Evolutionary conservation across 2,113 vertebrate species (phyloP).

Genomic region (Cichladusa arquata): DNA sequence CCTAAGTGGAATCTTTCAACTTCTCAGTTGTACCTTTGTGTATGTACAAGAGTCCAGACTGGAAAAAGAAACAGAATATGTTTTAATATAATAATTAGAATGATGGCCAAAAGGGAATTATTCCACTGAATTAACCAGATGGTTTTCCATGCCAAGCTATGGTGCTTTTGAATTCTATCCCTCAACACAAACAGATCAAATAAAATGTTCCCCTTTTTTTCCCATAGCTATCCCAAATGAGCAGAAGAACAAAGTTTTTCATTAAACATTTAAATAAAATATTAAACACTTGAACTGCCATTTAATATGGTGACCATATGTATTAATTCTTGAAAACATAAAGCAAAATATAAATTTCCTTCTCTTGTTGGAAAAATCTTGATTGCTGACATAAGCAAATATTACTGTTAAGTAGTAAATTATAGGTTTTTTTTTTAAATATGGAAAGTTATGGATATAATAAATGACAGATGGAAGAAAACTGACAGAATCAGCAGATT

Average conservation of each 20-base stretch:
- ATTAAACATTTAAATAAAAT: background rate
- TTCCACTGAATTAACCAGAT: slow-evolving; percentile 43
- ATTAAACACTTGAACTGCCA: background rate
- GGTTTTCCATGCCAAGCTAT: background rate
- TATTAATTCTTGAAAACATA: slow-evolving; percentile 50
- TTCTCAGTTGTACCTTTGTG: background rate
- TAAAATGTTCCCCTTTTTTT: background rate
- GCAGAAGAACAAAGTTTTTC: slow-evolving; percentile 48
- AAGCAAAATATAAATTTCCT: slow-evolving; percentile 63
- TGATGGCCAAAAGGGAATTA: slow-evolving; percentile 35
- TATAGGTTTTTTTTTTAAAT: slow-evolving; percentile 53
- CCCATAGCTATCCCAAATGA: slow-evolving; percentile 33
- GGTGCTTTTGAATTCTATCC: background rate
- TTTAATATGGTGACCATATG: slow-evolving; percentile 48
- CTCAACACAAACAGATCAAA: slow-evolving; percentile 12
- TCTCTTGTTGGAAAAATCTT: slow-evolving; percentile 51
- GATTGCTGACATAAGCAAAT: slow-evolving; percentile 55
- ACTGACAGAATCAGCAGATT: background rate
- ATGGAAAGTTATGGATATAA: slow-evolving; percentile 7
- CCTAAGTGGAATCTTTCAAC: background rate
- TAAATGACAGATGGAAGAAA: slow-evolving; percentile 16
- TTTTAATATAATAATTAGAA: slow-evolving; percentile 25
- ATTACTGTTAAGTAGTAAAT: slow-evolving; percentile 50
- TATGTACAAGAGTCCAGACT: background rate
- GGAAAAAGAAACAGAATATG: slow-evolving; percentile 27